Evolutionary conservation across 2,113 vertebrate species (phyloP).

Genomic region (Pipa parva): DNA sequence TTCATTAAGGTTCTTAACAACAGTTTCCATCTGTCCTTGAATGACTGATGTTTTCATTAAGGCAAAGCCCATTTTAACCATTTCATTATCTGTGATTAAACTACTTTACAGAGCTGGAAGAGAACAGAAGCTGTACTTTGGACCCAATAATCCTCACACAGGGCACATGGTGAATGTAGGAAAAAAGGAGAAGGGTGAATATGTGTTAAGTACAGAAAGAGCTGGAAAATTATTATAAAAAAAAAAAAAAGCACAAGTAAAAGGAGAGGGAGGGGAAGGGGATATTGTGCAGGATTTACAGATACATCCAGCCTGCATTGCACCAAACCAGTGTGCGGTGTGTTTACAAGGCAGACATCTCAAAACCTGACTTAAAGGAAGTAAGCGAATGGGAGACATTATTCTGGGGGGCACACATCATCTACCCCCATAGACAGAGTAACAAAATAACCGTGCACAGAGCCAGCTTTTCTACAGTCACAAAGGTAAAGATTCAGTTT

Average conservation of each 20-base stretch:
- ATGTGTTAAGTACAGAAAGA: too few relatives aligned
- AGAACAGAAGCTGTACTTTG: not conserved
- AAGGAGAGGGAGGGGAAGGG: not conserved
- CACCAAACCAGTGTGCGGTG: conserved; percentile 15
- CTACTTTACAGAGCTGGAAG: not conserved
- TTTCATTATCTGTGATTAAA: not conserved
- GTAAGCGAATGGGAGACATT: too few relatives aligned
- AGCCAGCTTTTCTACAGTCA: too few relatives aligned
- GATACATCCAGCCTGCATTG: conserved; percentile 25
- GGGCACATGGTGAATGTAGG: not conserved
- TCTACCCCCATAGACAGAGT: too few relatives aligned
- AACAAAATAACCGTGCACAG: too few relatives aligned
- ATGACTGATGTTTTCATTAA: too few relatives aligned
- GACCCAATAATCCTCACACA: not conserved
- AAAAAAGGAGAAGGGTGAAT: not conserved
- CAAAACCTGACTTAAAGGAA: not conserved
- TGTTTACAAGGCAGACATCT: conserved; percentile 1
- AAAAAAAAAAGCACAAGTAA: not conserved
- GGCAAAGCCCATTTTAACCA: not conserved
- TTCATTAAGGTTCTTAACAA: too few relatives aligned
- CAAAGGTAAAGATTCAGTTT: too few relatives aligned
- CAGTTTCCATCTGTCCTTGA: too few relatives aligned
- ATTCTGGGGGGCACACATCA: too few relatives aligned
- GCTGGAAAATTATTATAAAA: too few relatives aligned
- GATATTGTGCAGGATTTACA: conserved; percentile 13